A percentile compares a stretch with the other conserved stretches of the same genome.
Evolutionary conservation across 2,113 vertebrate genomes (phyloP).

Genomic region (Sylvia atricapilla): DNA sequence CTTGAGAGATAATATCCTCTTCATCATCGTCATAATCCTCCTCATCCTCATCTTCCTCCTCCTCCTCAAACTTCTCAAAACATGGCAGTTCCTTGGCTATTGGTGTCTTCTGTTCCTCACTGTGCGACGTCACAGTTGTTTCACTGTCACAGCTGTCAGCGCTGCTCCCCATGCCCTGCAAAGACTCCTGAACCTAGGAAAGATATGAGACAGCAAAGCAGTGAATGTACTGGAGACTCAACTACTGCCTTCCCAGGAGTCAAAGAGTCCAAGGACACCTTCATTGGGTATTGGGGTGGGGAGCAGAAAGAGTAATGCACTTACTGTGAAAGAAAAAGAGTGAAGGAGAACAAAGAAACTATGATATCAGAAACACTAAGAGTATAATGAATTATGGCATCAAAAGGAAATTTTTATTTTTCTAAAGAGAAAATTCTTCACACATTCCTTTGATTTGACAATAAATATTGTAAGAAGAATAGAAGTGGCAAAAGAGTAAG

Average conservation of each 20-base stretch:
- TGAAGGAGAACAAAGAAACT: neutral
- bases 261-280: neutral
- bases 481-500: neutral
- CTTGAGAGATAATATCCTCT: constrained; percentile 27
- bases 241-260: neutral
- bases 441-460: neutral
- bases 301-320: neutral
- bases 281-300: neutral
- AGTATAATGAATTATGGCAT: neutral
- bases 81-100: constrained; percentile 70
- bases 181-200: constrained; percentile 83
- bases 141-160: constrained; percentile 97
- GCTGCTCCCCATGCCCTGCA: constrained; percentile 85
- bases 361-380: neutral
- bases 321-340: neutral
- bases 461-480: neutral
- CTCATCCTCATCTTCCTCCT: constrained; percentile 59
- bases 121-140: constrained; percentile 86
- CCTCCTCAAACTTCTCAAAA: constrained; percentile 75
- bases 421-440: neutral
- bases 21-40: constrained; percentile 60
- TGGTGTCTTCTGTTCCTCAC: constrained; percentile 79
- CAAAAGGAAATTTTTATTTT: neutral
- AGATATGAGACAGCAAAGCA: neutral
- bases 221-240: neutral